Evolutionary conservation across 1,140 invertebrate genomes (phyloP).

Genomic region (Zelostemma sp.): DNA sequence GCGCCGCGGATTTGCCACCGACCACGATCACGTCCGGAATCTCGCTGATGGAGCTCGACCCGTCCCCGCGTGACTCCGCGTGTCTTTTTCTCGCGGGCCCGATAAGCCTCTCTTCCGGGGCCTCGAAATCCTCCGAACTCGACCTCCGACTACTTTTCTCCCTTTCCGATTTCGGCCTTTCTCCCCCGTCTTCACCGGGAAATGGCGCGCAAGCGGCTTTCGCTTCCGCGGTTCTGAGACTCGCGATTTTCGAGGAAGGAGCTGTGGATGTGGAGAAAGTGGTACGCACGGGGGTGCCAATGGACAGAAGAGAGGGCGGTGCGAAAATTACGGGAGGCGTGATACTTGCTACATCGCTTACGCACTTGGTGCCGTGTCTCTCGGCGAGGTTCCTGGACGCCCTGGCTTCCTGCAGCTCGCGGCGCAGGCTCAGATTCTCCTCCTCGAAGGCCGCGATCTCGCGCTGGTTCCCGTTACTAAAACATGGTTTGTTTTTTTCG

Average conservation of each 20-base stretch:
- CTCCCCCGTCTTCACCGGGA: neutral
- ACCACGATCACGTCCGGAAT: constrained; percentile 61
- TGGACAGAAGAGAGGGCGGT: constrained; percentile 57
- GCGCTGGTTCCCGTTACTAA: neutral
- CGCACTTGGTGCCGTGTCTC: constrained; percentile 64
- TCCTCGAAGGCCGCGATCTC: constrained; percentile 68
- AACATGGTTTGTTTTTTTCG: neutral
- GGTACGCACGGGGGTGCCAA: constrained; percentile 65
- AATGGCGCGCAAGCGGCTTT: neutral
- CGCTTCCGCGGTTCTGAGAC: constrained; percentile 9
- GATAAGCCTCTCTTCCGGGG: neutral
- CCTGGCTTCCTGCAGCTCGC: constrained; percentile 65
- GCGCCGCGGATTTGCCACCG: constrained; percentile 50
- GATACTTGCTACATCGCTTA: constrained; percentile 57
- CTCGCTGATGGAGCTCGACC: constrained; percentile 46
- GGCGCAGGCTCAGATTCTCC: constrained; percentile 63
- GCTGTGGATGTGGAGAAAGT: constrained; percentile 43
- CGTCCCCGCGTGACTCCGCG: neutral
- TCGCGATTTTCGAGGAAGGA: constrained; percentile 33
- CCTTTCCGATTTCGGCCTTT: too few relatives aligned
- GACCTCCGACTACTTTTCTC: neutral
- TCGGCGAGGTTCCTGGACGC: constrained; percentile 59
- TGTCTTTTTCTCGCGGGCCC: neutral
- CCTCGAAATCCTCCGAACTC: neutral
- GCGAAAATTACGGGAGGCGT: constrained; percentile 60